A percentile compares a stretch with the other conserved stretches of the same genome.
Conservation (phyloP, 2,113 vertebrate genomes). For the Notothenia rossii region DNA sequence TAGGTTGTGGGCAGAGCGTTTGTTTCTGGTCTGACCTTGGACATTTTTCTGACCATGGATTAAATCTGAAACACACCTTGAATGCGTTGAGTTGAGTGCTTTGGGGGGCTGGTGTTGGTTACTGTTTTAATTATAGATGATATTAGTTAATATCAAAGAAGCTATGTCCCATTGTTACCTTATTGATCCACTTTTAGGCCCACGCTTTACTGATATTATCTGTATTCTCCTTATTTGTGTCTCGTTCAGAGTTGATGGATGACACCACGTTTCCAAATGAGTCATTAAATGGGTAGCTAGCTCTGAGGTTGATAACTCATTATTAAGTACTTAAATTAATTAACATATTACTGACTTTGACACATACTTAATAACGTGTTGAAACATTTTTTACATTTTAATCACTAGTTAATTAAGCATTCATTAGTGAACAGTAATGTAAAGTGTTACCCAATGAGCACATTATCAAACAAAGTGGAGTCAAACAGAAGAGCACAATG, state of each 20-base stretch:
- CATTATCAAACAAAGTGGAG: conserved; percentile 31
- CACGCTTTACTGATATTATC: conserved; percentile 3
- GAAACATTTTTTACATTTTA: conserved; percentile 64
- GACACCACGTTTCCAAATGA: conserved; percentile 33
- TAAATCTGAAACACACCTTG: not conserved
- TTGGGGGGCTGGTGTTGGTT: not conserved
- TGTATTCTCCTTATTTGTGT: conserved; percentile 23
- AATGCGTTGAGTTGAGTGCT: not conserved
- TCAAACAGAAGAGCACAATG: not conserved
- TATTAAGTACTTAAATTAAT: conserved; percentile 61
- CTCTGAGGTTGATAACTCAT: conserved; percentile 52
- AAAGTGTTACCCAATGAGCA: conserved; percentile 33
- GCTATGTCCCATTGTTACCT: not conserved
- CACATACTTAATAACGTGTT: conserved; percentile 66
- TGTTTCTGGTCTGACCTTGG: not conserved
- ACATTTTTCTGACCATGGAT: not conserved
- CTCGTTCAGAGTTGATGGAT: conserved; percentile 54
- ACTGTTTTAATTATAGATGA: not conserved
- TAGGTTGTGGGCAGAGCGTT: not conserved
- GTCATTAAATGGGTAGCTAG: conserved; percentile 45
- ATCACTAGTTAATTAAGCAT: conserved; percentile 56
- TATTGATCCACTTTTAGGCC: not conserved
- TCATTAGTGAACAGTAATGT: conserved; percentile 43
- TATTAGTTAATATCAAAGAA: not conserved
- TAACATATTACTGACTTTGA: conserved; percentile 65